Conservation (phyloP, 2,888 invertebrate genomes). For the Thalpophila matura region DNA sequence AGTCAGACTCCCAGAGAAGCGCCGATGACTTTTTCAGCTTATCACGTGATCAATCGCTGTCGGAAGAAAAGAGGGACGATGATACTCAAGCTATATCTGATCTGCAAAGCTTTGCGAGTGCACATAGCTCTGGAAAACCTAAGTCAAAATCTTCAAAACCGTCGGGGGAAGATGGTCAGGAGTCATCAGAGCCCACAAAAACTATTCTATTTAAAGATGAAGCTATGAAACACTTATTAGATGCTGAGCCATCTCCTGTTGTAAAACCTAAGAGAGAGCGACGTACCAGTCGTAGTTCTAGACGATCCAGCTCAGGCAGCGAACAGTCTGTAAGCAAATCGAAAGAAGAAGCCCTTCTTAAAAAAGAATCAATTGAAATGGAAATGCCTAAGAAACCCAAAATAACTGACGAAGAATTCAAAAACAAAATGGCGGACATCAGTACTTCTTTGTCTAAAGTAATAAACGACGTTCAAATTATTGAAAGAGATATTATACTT, state of each 20-base stretch:
- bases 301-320: slow-evolving; percentile 83
- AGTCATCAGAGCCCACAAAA: slow-evolving; percentile 77
- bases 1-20: slow-evolving; percentile 92
- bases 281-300: slow-evolving; percentile 84
- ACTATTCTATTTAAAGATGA: slow-evolving; percentile 79
- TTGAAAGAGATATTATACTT: slow-evolving; percentile 92
- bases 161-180: slow-evolving; percentile 77
- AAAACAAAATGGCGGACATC: slow-evolving; percentile 69
- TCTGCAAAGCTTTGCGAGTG: slow-evolving; percentile 92
- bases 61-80: slow-evolving; percentile 91
- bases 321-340: slow-evolving; percentile 86
- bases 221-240: slow-evolving; percentile 59
- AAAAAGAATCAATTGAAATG: slow-evolving; percentile 57
- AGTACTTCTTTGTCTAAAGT: slow-evolving; percentile 84
- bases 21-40: slow-evolving; percentile 92
- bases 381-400: slow-evolving; percentile 54
- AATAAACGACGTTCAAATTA: slow-evolving; percentile 90
- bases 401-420: slow-evolving; percentile 73
- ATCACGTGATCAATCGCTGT: slow-evolving; percentile 91
- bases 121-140: slow-evolving; percentile 90
- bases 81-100: slow-evolving; percentile 91
- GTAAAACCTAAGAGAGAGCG: slow-evolving; percentile 77
- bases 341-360: slow-evolving; percentile 74
- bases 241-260: slow-evolving; percentile 58
- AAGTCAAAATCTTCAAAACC: slow-evolving; percentile 80